Base-by-base conservation (phyloP, 2,797 vertebrate species). In the Spinibarbus caldwelli region DNA sequence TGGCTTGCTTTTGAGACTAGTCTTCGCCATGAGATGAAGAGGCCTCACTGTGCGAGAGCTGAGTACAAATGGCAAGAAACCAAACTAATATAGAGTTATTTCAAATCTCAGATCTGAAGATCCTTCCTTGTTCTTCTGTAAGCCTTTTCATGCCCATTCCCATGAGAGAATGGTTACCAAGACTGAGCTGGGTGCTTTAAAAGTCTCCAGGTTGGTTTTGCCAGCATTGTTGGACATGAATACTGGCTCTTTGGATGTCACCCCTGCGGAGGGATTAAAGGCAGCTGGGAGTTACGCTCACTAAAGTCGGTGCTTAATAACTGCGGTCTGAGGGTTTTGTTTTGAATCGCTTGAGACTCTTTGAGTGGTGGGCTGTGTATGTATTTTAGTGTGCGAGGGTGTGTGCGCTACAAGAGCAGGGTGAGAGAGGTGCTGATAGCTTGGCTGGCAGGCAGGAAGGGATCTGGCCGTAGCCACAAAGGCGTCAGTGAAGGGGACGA, bases 291-390 rank as follows among this genome's bases (percentile, higher is more conserved):
- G 82, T 84, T 54, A 68, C 36, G 23, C 64, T 84, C 49, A 36
- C 47, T 84, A 78, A 84, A 78, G 64, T 84, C 83, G 7, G 19
- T 78, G 76, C 75, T 78, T 70, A 41, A 84, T 78, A 84, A 78
- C 75, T 57, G 83, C 9, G 38, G 75, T 78, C 75, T 84, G 66
- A 84, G 83, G 83, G 83, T 78, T 78, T 84, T 84, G 83, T 84
- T 84, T 84, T 84, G 83, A 84, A 78, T 84, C 83, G 71, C 83
- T 84, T 47, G 83, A 84, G 83, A 59, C 83, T 78, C 83, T 84
- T 78, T 78, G 76, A 84, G 83, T 78, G 75, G 64, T 84, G 49
- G 64, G 36, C 26, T n/a, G 36, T 73, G 70, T 72, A 62, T 83
- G 81, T 70, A 66, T 70, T 77, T 78, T 77, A 43, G 14, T 29